Percentiles rank a stretch among this genome's conserved stretches.
Conservation (phyloP, 2,113 vertebrate species). For the Eretmochelys imbricata region DNA sequence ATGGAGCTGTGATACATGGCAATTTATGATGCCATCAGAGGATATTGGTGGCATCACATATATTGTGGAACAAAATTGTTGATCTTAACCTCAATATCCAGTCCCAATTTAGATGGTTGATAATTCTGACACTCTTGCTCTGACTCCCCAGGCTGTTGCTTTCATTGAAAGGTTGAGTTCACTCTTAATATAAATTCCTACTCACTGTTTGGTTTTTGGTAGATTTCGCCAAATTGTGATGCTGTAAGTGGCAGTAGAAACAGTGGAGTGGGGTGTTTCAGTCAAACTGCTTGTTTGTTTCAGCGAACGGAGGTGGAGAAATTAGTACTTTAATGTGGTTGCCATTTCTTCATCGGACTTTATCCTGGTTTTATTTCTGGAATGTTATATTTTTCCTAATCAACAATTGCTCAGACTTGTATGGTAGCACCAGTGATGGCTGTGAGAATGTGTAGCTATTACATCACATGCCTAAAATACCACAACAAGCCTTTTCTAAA, state of each 20-base stretch:
- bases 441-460: not conserved
- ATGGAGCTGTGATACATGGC: not conserved
- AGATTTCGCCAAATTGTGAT: not conserved
- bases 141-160: not conserved
- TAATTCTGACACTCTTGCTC: not conserved
- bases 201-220: not conserved
- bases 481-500: not conserved
- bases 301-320: not conserved
- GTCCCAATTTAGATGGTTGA: rapidly evolving
- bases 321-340: not conserved
- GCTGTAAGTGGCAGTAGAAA: not conserved
- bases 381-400: too few relatives aligned
- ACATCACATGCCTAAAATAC: slow-evolving; percentile 39
- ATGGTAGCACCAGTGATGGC: not conserved
- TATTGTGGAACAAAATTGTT: not conserved
- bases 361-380: too few relatives aligned
- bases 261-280: not conserved
- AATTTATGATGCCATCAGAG: not conserved
- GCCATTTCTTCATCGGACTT: not conserved
- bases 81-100: not conserved
- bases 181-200: not conserved
- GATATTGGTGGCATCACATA: not conserved
- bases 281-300: not conserved
- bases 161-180: not conserved
- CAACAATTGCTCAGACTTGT: not conserved